Percentiles rank a stretch among this genome's conserved stretches.
phyloP scores from a whole-genome alignment of 2,888 invertebrate genomes.

The Lasiommata megera region DNA sequence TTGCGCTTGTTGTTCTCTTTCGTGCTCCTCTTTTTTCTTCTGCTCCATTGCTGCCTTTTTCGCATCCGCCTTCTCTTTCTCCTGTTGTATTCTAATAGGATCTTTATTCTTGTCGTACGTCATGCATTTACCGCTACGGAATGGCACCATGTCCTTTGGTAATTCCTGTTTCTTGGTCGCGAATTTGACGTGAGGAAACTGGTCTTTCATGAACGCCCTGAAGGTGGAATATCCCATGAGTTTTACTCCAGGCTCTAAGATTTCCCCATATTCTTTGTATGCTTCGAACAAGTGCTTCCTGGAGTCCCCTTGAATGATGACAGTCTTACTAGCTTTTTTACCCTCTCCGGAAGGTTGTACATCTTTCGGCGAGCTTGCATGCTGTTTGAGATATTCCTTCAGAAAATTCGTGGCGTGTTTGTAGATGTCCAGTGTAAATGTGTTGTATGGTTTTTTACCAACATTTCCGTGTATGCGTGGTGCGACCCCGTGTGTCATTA shows the following conservation, averaged over 20 bases:
- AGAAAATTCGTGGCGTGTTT: slow-evolving; percentile 89
- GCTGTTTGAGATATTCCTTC: slow-evolving; percentile 86
- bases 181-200: slow-evolving; percentile 89
- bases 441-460: slow-evolving; percentile 90
- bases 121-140: slow-evolving; percentile 80
- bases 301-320: slow-evolving; percentile 77
- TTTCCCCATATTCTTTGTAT: slow-evolving; percentile 87
- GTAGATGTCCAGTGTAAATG: slow-evolving; percentile 89
- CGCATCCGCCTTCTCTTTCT: slow-evolving; percentile 74
- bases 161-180: slow-evolving; percentile 81
- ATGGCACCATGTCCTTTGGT: slow-evolving; percentile 73
- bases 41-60: slow-evolving; percentile 76
- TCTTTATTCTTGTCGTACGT: slow-evolving; percentile 77
- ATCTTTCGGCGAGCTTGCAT: slow-evolving; percentile 81
- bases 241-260: slow-evolving; percentile 85
- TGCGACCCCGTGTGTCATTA: slow-evolving; percentile 89
- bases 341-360: slow-evolving; percentile 70
- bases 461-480: slow-evolving; percentile 90
- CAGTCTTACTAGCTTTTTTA: slow-evolving; percentile 75
- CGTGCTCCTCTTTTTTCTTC: slow-evolving; percentile 74
- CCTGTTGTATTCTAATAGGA: slow-evolving; percentile 72
- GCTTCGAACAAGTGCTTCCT: slow-evolving; percentile 88
- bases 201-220: slow-evolving; percentile 90
- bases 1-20: slow-evolving; percentile 66
- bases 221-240: slow-evolving; percentile 91